These are phyloP conservation scores for Elmis aenea DNA, from an alignment of 2,888 invertebrate species.

Conservation along the genomic window DNA sequence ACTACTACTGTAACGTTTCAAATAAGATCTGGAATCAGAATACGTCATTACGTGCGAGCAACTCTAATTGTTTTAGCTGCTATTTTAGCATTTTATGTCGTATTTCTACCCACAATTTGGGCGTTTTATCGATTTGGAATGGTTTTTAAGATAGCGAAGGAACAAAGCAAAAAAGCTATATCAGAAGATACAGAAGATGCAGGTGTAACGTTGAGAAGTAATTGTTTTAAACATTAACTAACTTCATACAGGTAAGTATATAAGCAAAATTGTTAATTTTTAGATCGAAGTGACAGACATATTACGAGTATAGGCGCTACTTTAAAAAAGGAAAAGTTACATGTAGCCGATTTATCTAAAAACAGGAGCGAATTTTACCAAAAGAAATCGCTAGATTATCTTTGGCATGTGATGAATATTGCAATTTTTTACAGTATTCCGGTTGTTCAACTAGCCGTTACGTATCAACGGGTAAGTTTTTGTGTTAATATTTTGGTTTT, in stretches of 20 bases:
- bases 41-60: slow-evolving; percentile 59
- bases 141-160: too few relatives aligned
- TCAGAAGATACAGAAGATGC: background rate
- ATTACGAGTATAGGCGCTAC: too few relatives aligned
- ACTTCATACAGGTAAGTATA: too few relatives aligned
- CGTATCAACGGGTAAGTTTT: slow-evolving; percentile 64
- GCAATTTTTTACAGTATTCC: slow-evolving; percentile 82
- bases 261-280: too few relatives aligned
- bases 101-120: slow-evolving; percentile 43
- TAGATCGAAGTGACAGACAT: too few relatives aligned
- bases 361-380: slow-evolving; percentile 39
- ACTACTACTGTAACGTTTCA: slow-evolving; percentile 48
- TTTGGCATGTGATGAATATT: slow-evolving; percentile 73
- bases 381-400: slow-evolving; percentile 60
- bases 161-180: background rate
- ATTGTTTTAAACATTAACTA: too few relatives aligned
- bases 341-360: too few relatives aligned
- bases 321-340: too few relatives aligned
- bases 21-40: slow-evolving; percentile 55
- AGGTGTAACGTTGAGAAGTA: too few relatives aligned
- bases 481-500: slow-evolving; percentile 34
- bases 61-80: slow-evolving; percentile 50
- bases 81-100: slow-evolving; percentile 52
- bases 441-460: slow-evolving; percentile 76
- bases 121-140: slow-evolving; percentile 25